phyloP scores from a whole-genome alignment of 2,888 invertebrate species.

The Acrobasis consociella region DNA sequence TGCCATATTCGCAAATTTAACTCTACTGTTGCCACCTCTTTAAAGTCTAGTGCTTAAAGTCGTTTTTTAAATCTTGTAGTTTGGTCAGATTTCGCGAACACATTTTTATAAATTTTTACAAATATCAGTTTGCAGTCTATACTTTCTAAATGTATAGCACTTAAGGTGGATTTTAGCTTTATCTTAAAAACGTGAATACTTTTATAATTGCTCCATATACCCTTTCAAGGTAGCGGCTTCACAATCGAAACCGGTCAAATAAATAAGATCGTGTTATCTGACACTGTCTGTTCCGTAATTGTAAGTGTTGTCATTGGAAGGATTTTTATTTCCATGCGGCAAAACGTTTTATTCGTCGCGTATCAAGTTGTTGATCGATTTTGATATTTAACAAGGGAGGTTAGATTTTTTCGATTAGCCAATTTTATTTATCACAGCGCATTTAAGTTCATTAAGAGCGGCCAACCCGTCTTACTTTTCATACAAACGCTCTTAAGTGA shows the following conservation, averaged over 20 bases:
- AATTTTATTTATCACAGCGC: too few species aligned
- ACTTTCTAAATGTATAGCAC: background rate
- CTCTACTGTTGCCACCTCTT: background rate
- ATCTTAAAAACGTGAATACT: background rate
- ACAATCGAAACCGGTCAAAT: constrained; percentile 12
- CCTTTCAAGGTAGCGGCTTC: constrained; percentile 21
- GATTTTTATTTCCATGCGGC: constrained; percentile 11
- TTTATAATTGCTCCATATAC: constrained; percentile 22
- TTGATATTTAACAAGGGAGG: too few species aligned
- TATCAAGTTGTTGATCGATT: too few species aligned
- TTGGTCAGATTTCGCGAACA: too few species aligned
- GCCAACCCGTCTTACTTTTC: too few species aligned
- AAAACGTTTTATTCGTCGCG: background rate
- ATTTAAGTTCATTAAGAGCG: too few species aligned
- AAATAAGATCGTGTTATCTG: constrained; percentile 9
- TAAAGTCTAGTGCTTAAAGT: background rate
- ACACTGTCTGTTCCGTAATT: constrained; percentile 9
- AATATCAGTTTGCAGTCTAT: background rate
- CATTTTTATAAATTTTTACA: background rate
- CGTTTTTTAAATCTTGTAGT: too few species aligned
- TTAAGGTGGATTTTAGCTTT: constrained; percentile 8
- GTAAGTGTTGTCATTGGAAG: constrained; percentile 6
- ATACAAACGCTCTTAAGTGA: too few species aligned
- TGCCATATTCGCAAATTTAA: background rate
- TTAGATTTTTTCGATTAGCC: too few species aligned